phyloP scores from a whole-genome alignment of 2,113 vertebrate species.

The Spea bombifrons region DNA sequence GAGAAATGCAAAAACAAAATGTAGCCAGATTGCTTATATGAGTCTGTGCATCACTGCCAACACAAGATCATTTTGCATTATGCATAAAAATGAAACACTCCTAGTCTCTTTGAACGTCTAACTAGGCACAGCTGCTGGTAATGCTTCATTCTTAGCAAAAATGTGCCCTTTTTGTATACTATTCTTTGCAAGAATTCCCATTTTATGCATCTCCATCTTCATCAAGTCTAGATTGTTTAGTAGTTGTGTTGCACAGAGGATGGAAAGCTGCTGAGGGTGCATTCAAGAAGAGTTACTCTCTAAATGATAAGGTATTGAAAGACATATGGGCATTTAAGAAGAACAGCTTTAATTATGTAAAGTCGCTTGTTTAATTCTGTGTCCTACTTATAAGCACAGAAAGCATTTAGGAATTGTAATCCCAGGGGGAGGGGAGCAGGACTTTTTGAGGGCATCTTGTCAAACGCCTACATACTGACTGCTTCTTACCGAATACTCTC shows the following conservation, averaged over 20 bases:
- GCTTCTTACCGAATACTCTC: slow-evolving; percentile 9
- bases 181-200: slow-evolving; percentile 39
- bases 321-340: slow-evolving; percentile 45
- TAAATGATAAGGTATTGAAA: slow-evolving; percentile 37
- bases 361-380: slow-evolving; percentile 47
- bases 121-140: slow-evolving; percentile 47
- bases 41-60: slow-evolving; percentile 30
- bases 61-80: slow-evolving; percentile 39
- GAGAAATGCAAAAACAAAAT: slow-evolving; percentile 36
- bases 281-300: slow-evolving; percentile 42
- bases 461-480: slow-evolving; percentile 30
- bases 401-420: slow-evolving; percentile 39
- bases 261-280: slow-evolving; percentile 42
- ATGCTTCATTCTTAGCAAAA: slow-evolving; percentile 43
- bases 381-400: slow-evolving; percentile 42
- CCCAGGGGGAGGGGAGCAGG: slow-evolving; percentile 26
- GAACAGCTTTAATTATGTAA: slow-evolving; percentile 50
- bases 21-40: slow-evolving; percentile 40
- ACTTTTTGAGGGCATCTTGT: slow-evolving; percentile 43
- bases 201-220: slow-evolving; percentile 46
- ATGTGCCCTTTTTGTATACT: slow-evolving; percentile 41
- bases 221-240: slow-evolving; percentile 44
- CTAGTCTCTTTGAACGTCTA: slow-evolving; percentile 39
- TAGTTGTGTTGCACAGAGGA: slow-evolving; percentile 14
- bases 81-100: slow-evolving; percentile 41